phyloP scores from a whole-genome alignment of 2,888 invertebrate genomes.

The Catocala nupta region DNA sequence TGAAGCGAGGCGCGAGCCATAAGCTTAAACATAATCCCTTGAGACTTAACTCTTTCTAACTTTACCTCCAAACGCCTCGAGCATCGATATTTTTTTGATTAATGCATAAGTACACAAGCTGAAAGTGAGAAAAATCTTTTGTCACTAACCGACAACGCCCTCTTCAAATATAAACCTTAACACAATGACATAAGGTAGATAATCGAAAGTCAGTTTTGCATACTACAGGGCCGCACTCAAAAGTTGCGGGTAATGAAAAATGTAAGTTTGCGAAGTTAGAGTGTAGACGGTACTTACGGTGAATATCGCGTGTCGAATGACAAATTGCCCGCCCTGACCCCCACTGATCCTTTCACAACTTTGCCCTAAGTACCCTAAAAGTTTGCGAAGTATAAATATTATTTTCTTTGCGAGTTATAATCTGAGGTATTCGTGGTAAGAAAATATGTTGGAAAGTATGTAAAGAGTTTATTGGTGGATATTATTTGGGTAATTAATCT shows the following conservation, averaged over 20 bases:
- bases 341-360: slow-evolving; percentile 64
- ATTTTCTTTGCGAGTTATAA: slow-evolving; percentile 47
- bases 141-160: neutral
- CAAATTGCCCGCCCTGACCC: slow-evolving; percentile 71
- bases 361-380: slow-evolving; percentile 47
- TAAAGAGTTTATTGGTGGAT: neutral
- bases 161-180: slow-evolving; percentile 26
- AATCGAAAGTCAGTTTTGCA: slow-evolving; percentile 20
- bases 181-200: slow-evolving; percentile 4
- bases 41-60: slow-evolving; percentile 42
- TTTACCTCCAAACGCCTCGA: slow-evolving; percentile 31
- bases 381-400: slow-evolving; percentile 61
- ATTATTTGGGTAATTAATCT: slow-evolving; percentile 38
- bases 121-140: slow-evolving; percentile 44
- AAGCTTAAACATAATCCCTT: slow-evolving; percentile 29
- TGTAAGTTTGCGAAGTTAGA: slow-evolving; percentile 71
- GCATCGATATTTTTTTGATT: slow-evolving; percentile 51
- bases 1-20: slow-evolving; percentile 7
- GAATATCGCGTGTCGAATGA: slow-evolving; percentile 81
- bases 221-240: slow-evolving; percentile 52
- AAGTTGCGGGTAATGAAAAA: slow-evolving; percentile 74
- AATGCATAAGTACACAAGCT: slow-evolving; percentile 45
- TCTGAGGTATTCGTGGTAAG: slow-evolving; percentile 25
- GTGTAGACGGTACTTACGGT: slow-evolving; percentile 64
- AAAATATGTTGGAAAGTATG: neutral